These are phyloP conservation scores for Tangachromis dhanisi DNA, from an alignment of 2,113 vertebrate species.

Conservation along the genomic window DNA sequence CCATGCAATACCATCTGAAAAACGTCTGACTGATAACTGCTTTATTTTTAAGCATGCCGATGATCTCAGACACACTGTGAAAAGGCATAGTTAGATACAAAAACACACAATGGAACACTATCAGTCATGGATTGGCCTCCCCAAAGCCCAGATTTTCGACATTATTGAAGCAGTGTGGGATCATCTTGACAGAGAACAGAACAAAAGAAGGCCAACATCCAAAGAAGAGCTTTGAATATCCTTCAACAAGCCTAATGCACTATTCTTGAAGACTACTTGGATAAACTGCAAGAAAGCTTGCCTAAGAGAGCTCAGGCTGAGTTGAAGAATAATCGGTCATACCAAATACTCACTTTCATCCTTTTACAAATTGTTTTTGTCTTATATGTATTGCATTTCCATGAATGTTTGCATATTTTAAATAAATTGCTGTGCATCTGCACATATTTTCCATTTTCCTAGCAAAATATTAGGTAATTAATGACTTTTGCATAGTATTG, in stretches of 20 bases:
- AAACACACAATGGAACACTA: not conserved
- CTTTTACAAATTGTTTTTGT: not conserved
- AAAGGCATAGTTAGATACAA: not conserved
- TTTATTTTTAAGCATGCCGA: not conserved
- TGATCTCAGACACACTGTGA: not conserved
- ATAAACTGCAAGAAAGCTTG: not conserved
- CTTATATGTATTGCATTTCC: not conserved
- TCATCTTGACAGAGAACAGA: not conserved
- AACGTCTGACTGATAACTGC: not conserved
- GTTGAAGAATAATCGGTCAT: not conserved
- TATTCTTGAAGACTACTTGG: not conserved
- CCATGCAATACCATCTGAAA: not conserved
- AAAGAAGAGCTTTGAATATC: not conserved
- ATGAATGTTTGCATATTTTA: not conserved
- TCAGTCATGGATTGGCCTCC: not conserved
- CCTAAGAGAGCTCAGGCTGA: not conserved
- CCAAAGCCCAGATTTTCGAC: not conserved
- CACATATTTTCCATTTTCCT: not conserved
- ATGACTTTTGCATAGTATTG: accelerated
- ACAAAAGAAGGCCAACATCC: not conserved
- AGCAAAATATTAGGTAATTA: not conserved
- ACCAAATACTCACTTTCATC: not conserved
- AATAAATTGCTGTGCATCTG: not conserved
- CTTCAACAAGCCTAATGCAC: not conserved
- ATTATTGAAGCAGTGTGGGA: not conserved